Evolutionary conservation across 2,797 vertebrate genomes (phyloP).

Genomic region (Arnoldichthys spilopterus): DNA sequence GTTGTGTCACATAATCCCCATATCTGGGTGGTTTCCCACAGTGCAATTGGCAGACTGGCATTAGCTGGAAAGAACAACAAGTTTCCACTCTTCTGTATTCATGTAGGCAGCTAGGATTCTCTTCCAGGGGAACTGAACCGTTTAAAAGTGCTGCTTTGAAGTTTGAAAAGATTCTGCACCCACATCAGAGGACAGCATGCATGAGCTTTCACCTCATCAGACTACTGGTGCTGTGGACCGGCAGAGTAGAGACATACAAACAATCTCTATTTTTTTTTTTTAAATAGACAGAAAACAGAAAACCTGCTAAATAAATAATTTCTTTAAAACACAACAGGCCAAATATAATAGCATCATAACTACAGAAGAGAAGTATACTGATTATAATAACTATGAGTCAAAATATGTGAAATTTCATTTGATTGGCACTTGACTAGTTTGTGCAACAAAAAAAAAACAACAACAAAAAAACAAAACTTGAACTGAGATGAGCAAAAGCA

Average conservation of each 20-base stretch:
- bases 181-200: background rate
- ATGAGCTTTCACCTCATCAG: background rate
- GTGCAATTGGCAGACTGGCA: background rate
- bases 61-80: background rate
- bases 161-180: background rate
- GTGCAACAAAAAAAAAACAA: too few species aligned
- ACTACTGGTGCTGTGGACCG: background rate
- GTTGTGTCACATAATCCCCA: background rate
- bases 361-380: background rate
- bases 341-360: background rate
- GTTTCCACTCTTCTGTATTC: background rate
- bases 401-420: background rate
- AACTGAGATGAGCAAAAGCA: constrained; percentile 22
- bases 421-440: background rate
- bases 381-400: background rate
- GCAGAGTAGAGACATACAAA: background rate
- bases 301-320: background rate
- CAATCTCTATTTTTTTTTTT: background rate
- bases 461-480: too few species aligned
- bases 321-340: background rate
- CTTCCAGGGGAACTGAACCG: background rate
- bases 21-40: background rate
- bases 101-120: background rate
- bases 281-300: background rate
- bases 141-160: background rate